Evolutionary conservation across 2,113 vertebrate genomes (phyloP), one percentile per base, ranked within the genome.

Genomic region (Phaethornis superciliosus): DNA sequence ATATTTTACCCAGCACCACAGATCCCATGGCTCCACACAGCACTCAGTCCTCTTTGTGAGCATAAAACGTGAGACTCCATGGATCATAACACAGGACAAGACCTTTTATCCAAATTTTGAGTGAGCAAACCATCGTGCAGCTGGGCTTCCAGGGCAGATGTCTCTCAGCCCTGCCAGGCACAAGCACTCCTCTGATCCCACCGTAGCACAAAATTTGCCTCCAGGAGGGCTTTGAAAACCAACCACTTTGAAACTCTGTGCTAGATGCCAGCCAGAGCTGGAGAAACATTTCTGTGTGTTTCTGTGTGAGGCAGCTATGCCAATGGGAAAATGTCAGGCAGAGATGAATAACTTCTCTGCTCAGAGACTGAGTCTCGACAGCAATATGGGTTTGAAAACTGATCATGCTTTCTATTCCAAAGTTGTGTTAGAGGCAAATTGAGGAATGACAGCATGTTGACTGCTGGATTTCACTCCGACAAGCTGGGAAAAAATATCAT

Each of bases 161-260:
- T 30, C 10, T 47, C 40, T 64, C 51, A 44, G 44, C 15, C n/a
- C 44, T 80, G 15, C 27, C 30, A 49, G 35, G 15, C 30, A 44
- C 0, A 0, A 30, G 7, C 26, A 65, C 12, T 85, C 10, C 46
- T 24, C 26, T 32, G 32, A 55, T 33, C 40, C 5, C 24, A 32
- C 1, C 0, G 7, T 24, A 44, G 12, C 23, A 65, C 4, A 62
- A 56, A 9, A 33, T 67, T 47, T 81, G 7, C 11, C 6, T 81
- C 59, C 6, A 3, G 46, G 22, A 72, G 24, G 22, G 46, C 10
- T 47, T 56, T 40, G n/a, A 42, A 17, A 46, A 4, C 15, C 19
- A 22, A 18, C 32, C 27, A 27, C 16, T 44, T 2, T 68, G 75
- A 40, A 28, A 35, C 16, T 58, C 15, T 42, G n/a, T 21, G 13